Base-by-base conservation (phyloP, 2,113 vertebrate species). In the Oryzias celebensis region DNA sequence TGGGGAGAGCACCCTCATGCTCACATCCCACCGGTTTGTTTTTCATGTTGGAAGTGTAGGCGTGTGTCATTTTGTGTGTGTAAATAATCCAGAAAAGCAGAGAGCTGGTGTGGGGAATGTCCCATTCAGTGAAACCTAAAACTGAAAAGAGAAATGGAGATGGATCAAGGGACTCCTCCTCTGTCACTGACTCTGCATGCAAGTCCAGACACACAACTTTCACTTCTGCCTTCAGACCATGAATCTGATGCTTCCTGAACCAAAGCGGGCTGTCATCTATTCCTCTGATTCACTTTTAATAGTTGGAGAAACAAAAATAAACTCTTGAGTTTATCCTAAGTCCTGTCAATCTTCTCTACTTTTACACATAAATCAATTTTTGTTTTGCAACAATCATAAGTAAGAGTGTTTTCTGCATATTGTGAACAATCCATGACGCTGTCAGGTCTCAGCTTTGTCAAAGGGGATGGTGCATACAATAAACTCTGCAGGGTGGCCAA, bases 41-140 rank as follows among this genome's bases (percentile, higher is more conserved):
- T 71, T 8, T 73, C 52, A 58, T 67, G 49, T 50, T 24, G 16
- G 0, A 0, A 15, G 12, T 68, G 77, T 71, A 53, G 58, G 56
- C 57, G 67, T 47, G 23, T 46, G 2, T 49, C 22, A 18, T 8
- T 58, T 16, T 66, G 15, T 61, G 22, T 26, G 8, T 59, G 49
- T 52, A 31, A 4, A 63, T 28, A 23, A 57, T 77, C 71, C 68
- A 84, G 65, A 69, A 75, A 66, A 85, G 73, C 49, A 55, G 23
- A 56, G 10, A 53, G 54, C 41, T 20, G 42, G 47, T 68, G 20
- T 7, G 36, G 86, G 86, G 89, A 77, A 61, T 70, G 75, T 26
- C 83, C 89, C 82, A 63, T 58, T 57, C 71, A 72, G 41, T 52
- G 71, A 85, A 88, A 85, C 79, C 54, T 72, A 77, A 66, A 63